Base-by-base conservation (phyloP, 2,113 vertebrate genomes). In the Panthera tigris region DNA sequence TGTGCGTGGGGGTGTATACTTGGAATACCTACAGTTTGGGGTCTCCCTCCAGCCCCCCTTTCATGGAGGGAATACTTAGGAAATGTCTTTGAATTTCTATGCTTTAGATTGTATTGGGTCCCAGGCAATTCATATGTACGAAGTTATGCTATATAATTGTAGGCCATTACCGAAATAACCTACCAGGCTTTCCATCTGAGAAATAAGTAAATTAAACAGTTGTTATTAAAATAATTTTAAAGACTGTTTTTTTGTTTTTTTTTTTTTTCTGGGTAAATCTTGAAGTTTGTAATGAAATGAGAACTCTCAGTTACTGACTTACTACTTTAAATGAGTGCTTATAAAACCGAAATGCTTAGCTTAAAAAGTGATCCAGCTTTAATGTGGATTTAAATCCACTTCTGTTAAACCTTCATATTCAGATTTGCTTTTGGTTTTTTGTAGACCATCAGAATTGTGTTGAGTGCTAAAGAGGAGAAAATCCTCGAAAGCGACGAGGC, bases 151-250 rank as follows among this genome's bases (percentile, higher is more conserved):
- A 69, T 91, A 89, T 69, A 63, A 87, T 78, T 97, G n/a, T 91
- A 95, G 94, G 93, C 39, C 83, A 57, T 95, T 94, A 57, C 71
- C 36, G 66, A 92, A 61, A 82, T 96, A 97, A 89, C 55, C 31
- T 87, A 33, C 61, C 48, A 66, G 82, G 21, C 79, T 97, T 95
- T 95, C 55, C 80, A 39, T 96, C 69, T 90, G 78, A 92, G 93
- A 95, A 93, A 83, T 88, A 81, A 97, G 92, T 96, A 95, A 97
- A 98, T 98, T 97, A 98, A 98, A 97, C 74, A 71, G 36, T 92
- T 98, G 63, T 91, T 95, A 91, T 80, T 68, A 96, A 97, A 95
- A 96, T 95, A 85, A 85, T 86, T 96, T 96, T 94, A 95, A 96
- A 97, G 97, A 92, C 92, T 96, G 1, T 80, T 96, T 92, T 97